Percentiles rank a stretch among this genome's conserved stretches.
These are phyloP conservation scores for Drosophila murphyi DNA, from an alignment of 1,140 invertebrate species.

Conservation along the genomic window DNA sequence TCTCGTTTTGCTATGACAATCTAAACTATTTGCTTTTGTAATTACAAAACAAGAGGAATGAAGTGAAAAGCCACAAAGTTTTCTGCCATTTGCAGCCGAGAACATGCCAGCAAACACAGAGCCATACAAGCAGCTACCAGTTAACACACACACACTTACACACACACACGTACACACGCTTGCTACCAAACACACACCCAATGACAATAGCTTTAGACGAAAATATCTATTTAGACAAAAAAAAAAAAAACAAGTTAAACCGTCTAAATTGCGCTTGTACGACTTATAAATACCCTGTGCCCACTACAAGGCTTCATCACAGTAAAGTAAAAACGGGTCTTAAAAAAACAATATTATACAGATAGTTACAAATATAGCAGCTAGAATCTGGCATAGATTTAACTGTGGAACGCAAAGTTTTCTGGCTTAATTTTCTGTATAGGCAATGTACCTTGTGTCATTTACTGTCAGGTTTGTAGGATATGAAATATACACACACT, in stretches of 20 bases:
- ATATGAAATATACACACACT: constrained; percentile 15
- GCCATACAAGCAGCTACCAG: constrained; percentile 33
- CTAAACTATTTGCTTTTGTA: constrained; percentile 65
- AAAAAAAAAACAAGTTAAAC: constrained; percentile 14
- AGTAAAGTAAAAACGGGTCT: constrained; percentile 1
- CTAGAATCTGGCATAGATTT: not conserved
- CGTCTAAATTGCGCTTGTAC: not conserved
- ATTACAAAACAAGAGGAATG: constrained; percentile 63
- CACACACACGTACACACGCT: constrained; percentile 4
- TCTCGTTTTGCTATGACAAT: constrained; percentile 32
- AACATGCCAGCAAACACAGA: constrained; percentile 32
- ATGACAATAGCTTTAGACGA: constrained; percentile 44
- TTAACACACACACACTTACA: constrained; percentile 38
- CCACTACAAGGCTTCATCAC: constrained; percentile 4
- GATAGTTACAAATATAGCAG: not conserved
- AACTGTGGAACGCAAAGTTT: not conserved
- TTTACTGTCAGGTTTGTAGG: not conserved
- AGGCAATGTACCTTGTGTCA: not conserved
- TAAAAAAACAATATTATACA: not conserved
- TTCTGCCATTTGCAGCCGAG: constrained; percentile 42
- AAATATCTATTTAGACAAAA: constrained; percentile 45
- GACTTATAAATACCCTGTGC: constrained; percentile 36
- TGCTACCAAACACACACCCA: not conserved
- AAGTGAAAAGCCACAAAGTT: constrained; percentile 74
- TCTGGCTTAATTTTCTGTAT: not conserved